Percentiles rank a stretch among this genome's conserved stretches.
Conservation (phyloP, 2,888 invertebrate species). For the Synergus gifuensis region DNA sequence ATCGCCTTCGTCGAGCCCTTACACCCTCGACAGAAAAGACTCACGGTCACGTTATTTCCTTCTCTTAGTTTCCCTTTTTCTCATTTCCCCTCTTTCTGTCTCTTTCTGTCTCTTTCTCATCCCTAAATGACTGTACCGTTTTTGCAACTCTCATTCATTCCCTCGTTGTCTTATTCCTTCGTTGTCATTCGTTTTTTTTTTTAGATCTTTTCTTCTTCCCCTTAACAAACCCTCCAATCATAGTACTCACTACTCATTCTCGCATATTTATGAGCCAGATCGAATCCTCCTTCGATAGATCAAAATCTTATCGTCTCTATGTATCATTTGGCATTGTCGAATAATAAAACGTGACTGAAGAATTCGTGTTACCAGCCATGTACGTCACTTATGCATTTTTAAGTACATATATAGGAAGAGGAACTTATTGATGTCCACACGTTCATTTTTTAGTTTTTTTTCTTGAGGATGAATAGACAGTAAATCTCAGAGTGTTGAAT, state of each 20-base stretch:
- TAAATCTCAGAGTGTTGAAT: too few species aligned
- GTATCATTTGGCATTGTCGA: background rate
- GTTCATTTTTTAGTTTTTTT: background rate
- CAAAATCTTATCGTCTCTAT: background rate
- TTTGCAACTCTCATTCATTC: slow-evolving; percentile 24
- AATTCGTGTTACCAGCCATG: background rate
- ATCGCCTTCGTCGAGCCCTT: slow-evolving; percentile 57
- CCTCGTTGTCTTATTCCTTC: background rate
- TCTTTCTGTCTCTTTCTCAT: slow-evolving; percentile 19
- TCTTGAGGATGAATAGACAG: background rate
- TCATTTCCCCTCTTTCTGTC: slow-evolving; percentile 52
- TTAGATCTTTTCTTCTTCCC: background rate
- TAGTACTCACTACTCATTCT: background rate
- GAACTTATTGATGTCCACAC: background rate
- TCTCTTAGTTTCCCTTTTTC: slow-evolving; percentile 49
- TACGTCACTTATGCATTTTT: background rate
- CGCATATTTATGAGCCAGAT: slow-evolving; percentile 1
- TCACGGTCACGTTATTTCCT: slow-evolving; percentile 37
- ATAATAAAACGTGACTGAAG: background rate
- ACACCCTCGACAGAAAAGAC: slow-evolving; percentile 55
- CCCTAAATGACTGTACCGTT: slow-evolving; percentile 33
- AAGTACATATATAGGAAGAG: background rate
- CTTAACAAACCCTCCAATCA: slow-evolving; percentile 5
- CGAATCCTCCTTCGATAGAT: background rate
- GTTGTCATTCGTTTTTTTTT: background rate